Percentiles rank a stretch among this genome's conserved stretches.
Conservation (phyloP, 2,113 vertebrate genomes). For the Cryptomyrus ogoouensis region DNA sequence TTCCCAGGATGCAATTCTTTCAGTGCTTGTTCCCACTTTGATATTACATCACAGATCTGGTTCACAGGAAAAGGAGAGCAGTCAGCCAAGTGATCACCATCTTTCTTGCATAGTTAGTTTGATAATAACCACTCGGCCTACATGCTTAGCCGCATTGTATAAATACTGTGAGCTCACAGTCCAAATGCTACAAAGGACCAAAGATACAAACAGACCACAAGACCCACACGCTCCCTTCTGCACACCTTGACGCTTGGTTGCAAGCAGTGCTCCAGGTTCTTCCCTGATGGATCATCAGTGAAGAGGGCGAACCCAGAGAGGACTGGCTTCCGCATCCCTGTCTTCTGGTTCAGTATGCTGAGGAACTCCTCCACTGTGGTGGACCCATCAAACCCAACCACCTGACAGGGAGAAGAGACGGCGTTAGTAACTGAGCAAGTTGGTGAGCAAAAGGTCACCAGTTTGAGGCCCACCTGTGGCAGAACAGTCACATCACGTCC, state of each 20-base stretch:
- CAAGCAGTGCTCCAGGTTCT: conserved; percentile 75
- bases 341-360: conserved; percentile 71
- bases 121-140: neutral
- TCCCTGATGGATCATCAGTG: conserved; percentile 79
- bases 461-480: too few relatives aligned
- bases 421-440: neutral
- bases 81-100: neutral
- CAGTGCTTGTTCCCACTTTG: conserved; percentile 83
- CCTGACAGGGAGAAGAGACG: conserved; percentile 48
- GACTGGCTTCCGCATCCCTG: conserved; percentile 70
- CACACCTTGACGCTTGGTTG: conserved; percentile 71
- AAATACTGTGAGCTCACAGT: neutral
- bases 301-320: conserved; percentile 74
- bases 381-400: conserved; percentile 82
- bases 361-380: conserved; percentile 82
- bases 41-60: conserved; percentile 87
- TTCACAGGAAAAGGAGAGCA: neutral
- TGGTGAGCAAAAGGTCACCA: too few relatives aligned
- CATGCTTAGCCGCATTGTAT: neutral
- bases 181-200: neutral
- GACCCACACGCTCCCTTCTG: neutral
- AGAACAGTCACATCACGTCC: too few relatives aligned
- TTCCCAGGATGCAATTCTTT: conserved; percentile 81
- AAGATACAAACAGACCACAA: neutral
- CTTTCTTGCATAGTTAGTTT: neutral